Evolutionary conservation across 2,888 invertebrate genomes (phyloP), one percentile per base, ranked within the genome.

Genomic region (Tetragonula carbonaria): DNA sequence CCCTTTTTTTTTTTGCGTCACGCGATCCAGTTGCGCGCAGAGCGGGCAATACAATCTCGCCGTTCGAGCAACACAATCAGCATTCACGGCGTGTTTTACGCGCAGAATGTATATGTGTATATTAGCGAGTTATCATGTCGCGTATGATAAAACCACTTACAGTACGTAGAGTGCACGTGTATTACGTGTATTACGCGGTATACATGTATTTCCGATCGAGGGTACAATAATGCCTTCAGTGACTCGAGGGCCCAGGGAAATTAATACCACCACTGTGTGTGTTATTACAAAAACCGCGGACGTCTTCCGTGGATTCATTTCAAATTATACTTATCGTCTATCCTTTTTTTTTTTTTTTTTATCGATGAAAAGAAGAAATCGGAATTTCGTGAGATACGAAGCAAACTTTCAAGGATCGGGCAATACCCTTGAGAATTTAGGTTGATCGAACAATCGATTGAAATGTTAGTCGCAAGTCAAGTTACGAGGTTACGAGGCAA

Each of bases 61-160:
- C 23, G 23, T 23, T 23, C 23, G 23, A 23, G 23, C 23, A 59
- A 78, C 23, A 82, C 70, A 78, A 70, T 80, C 78, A 68, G 75
- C 74, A 74, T 82, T 77, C 76, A 80, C 28, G 50, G 63, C 38
- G 57, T 28, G 57, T 63, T 63, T 74, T n/a, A 67, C 72, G 80
- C 65, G 66, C 71, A 65, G 50, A 33, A 51, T 74, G 65, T 76
- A 23, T n/a, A 23, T n/a, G 66, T 75, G 55, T 78, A 68, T 65
- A 38, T 73, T 83, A 70, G 78, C 63, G 75, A 74, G 80, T 85
- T 88, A 88, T 88, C 89, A 57, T 53, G 65, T 51, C 66, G 74
- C 38, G 66, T 71, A 80, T 73, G 85, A 87, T 88, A 86, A 83
- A 80, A 73, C 78, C 80, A 74, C 77, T 84, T 84, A 78, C 63